These are phyloP conservation scores for Crocallis elinguaria DNA, from an alignment of 2,888 invertebrate genomes.

Conservation along the genomic window DNA sequence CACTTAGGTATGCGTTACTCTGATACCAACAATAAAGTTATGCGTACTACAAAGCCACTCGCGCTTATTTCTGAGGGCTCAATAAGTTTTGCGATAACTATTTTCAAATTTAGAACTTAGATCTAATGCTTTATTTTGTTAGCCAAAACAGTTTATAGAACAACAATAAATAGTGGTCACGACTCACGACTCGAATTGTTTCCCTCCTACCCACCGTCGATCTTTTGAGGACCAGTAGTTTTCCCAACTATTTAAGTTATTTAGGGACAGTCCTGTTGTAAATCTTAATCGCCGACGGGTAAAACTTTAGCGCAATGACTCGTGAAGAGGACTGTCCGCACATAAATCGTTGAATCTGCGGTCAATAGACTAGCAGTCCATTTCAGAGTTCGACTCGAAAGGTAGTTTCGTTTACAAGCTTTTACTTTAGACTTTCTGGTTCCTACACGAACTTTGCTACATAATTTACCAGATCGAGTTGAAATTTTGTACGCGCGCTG, in stretches of 20 bases:
- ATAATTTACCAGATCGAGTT: neutral
- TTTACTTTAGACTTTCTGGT: neutral
- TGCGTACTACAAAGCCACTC: too few species aligned
- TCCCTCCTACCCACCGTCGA: slow-evolving; percentile 57
- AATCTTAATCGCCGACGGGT: slow-evolving; percentile 73
- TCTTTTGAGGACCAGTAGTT: slow-evolving; percentile 47
- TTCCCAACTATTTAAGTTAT: slow-evolving; percentile 76
- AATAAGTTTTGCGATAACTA: too few species aligned
- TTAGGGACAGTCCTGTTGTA: slow-evolving; percentile 70
- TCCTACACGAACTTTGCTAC: neutral
- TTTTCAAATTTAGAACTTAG: too few species aligned
- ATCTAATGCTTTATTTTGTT: slow-evolving; percentile 7
- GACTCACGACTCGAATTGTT: slow-evolving; percentile 38
- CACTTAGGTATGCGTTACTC: too few species aligned
- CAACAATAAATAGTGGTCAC: slow-evolving; percentile 23
- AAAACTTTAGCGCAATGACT: slow-evolving; percentile 75
- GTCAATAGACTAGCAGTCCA: slow-evolving; percentile 35
- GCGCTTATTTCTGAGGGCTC: too few species aligned
- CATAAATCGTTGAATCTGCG: slow-evolving; percentile 66
- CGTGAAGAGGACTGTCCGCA: slow-evolving; percentile 67
- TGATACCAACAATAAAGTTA: too few species aligned
- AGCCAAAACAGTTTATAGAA: slow-evolving; percentile 20
- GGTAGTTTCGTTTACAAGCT: neutral
- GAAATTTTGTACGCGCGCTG: too few species aligned
- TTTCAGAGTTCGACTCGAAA: slow-evolving; percentile 14